phyloP scores from a whole-genome alignment of 1,140 invertebrate species.

The Myzus persicae region DNA sequence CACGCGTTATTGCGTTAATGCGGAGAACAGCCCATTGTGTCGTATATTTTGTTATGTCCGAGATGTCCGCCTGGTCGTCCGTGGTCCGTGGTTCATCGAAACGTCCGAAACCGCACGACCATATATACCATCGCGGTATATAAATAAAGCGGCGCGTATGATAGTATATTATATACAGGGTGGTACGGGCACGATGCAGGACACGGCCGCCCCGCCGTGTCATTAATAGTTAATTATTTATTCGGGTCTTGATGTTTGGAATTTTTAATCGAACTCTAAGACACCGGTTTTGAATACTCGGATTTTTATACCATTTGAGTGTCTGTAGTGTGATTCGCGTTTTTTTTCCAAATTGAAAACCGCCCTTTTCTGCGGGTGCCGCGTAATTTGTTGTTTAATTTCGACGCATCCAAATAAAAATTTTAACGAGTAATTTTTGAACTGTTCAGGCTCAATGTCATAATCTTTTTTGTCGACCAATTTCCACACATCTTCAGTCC shows the following conservation, averaged over 20 bases:
- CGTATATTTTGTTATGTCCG: background rate
- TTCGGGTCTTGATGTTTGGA: too few relatives aligned
- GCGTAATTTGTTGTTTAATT: too few relatives aligned
- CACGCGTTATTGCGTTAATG: slow-evolving; percentile 4
- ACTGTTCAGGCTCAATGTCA: background rate
- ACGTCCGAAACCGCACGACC: background rate
- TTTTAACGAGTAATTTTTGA: background rate
- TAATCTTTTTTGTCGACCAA: background rate
- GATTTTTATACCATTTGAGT: background rate
- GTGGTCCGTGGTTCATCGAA: background rate
- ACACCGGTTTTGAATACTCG: background rate
- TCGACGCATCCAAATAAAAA: background rate
- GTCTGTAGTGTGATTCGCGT: too few relatives aligned
- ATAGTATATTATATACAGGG: too few relatives aligned
- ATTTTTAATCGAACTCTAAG: background rate
- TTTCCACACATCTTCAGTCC: too few relatives aligned
- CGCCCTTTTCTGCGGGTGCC: too few relatives aligned
- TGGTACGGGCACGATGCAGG: too few relatives aligned
- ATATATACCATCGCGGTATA: too few relatives aligned
- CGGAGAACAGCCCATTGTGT: background rate
- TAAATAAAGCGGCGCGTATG: background rate
- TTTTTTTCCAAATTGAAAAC: background rate
- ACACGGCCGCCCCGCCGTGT: too few relatives aligned
- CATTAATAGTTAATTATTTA: too few relatives aligned
- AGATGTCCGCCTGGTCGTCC: background rate